phyloP scores from a whole-genome alignment of 2,113 vertebrate species.

The Sorex araneus region DNA sequence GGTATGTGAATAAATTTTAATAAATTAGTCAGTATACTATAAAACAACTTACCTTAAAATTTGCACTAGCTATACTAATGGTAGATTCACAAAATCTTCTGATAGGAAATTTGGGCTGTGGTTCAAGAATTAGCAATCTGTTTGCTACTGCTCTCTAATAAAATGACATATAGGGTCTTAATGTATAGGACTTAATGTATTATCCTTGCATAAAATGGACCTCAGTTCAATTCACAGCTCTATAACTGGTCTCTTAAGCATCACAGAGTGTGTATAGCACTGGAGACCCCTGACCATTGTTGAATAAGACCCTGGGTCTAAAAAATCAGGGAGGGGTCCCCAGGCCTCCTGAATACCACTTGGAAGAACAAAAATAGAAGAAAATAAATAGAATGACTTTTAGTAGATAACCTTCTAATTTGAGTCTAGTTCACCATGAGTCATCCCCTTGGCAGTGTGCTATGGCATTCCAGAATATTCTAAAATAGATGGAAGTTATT shows the following conservation, averaged over 20 bases:
- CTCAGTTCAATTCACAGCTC: too few relatives aligned
- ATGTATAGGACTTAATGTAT: too few relatives aligned
- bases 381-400: slow-evolving; percentile 17
- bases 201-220: too few relatives aligned
- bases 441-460: background rate
- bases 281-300: too few relatives aligned
- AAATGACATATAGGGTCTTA: background rate
- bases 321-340: too few relatives aligned
- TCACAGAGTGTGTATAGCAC: too few relatives aligned
- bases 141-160: background rate
- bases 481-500: background rate
- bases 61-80: slow-evolving; percentile 15
- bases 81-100: background rate
- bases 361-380: too few relatives aligned
- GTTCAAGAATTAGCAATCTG: background rate
- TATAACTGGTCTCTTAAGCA: too few relatives aligned
- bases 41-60: slow-evolving; percentile 25
- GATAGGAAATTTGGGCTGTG: background rate
- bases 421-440: background rate
- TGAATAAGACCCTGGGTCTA: too few relatives aligned
- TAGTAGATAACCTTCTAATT: slow-evolving; percentile 37
- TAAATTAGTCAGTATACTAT: slow-evolving; percentile 22
- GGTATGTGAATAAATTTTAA: slow-evolving; percentile 41
- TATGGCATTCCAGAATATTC: background rate
- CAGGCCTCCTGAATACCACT: too few relatives aligned